Conservation (phyloP, 64 coral and sea anemone species). For the Stichodactyla mertensii region DNA sequence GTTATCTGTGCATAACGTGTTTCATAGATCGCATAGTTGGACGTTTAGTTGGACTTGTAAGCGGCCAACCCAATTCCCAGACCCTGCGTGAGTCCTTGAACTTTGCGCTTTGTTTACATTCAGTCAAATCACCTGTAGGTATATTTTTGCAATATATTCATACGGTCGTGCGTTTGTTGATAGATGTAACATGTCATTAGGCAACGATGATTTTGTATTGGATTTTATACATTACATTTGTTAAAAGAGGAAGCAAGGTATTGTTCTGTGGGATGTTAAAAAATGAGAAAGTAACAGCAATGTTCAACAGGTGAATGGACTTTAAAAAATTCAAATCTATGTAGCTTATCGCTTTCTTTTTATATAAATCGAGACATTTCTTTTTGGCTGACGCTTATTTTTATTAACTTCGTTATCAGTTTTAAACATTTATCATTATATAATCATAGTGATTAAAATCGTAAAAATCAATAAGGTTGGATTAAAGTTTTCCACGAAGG, state of each 20-base stretch:
- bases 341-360: background rate
- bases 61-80: background rate
- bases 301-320: background rate
- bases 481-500: background rate
- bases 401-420: background rate
- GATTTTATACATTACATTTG: conserved; percentile 3
- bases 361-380: background rate
- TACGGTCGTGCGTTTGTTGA: background rate
- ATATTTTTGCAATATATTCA: background rate
- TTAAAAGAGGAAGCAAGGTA: background rate
- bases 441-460: background rate
- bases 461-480: background rate
- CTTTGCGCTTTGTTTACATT: conserved; percentile 12
- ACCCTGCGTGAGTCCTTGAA: conserved; percentile 2
- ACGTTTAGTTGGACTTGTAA: background rate
- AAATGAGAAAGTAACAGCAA: background rate
- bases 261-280: background rate
- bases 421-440: background rate
- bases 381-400: background rate
- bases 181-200: background rate
- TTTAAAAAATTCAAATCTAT: background rate
- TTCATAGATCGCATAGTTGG: background rate
- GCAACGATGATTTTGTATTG: background rate
- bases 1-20: background rate
- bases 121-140: background rate